Base-by-base conservation (phyloP, 2,113 vertebrate species). In the Plecturocebus donacophilus region DNA sequence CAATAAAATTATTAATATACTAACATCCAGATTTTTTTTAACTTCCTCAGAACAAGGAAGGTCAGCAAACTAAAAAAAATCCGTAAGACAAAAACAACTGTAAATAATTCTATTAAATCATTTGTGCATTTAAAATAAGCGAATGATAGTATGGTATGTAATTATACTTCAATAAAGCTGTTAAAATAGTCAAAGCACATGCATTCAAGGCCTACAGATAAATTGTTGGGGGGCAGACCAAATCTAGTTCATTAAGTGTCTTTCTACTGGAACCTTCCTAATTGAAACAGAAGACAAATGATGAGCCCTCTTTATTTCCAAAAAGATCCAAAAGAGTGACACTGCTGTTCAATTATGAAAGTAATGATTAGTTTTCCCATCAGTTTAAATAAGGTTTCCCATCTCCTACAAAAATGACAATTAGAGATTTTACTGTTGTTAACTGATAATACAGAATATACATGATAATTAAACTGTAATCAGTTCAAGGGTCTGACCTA, bases 1-100 rank as follows among this genome's bases (percentile, higher is more conserved):
- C 77, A 82, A 73, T 40, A 92, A 91, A 81, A 92, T 81, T 73
- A 91, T 61, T 81, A 86, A 96, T 80, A 86, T 81, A 52, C 30
- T 16, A 91, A 89, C 47, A 91, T 52, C 38, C 30, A 58, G 54
- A 91, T 54, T 68, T 42, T 90, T 90, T 89, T 77, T 76, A 70
- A 90, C 45, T 91, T 86, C 52, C 56, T 86, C 52, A 47, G 16
- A 90, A 52, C 8, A 68, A 91, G 5, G 10, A 73, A 21, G 68
- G 58, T 68, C 20, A 82, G 61, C 8, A 75, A 84, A 91, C n/a
- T 9, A 42, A 17, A 80, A 90, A 90, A 68, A 87, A 66, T 2
- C 14, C 13, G 47, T 7, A 30, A 56, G 32, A 75, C 9, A 45
- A 58, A 52, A 16, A 61, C 25, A 40, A 8, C 30, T 8, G 47